Evolutionary conservation across 2,797 vertebrate genomes (phyloP).

Genomic region (Microctenopoma stevenorrisi): DNA sequence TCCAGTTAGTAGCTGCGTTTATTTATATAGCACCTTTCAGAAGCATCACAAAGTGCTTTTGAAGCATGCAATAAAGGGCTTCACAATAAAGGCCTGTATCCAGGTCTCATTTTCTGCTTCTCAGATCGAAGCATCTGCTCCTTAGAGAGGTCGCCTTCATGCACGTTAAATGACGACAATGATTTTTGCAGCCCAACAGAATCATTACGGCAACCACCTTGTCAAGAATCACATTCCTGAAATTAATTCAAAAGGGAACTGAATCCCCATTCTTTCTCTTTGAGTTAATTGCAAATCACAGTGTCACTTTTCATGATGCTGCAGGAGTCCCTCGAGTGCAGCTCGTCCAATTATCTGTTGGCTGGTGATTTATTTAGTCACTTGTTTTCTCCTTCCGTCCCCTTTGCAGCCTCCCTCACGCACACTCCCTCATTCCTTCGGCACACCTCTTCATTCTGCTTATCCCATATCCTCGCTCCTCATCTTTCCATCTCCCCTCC

Average conservation of each 20-base stretch:
- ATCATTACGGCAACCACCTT: conserved; percentile 60
- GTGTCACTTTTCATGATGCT: conserved; percentile 69
- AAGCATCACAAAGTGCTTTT: neutral
- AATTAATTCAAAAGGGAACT: conserved; percentile 68
- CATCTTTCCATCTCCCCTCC: conserved; percentile 53
- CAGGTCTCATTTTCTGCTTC: conserved; percentile 35
- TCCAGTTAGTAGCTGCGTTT: neutral
- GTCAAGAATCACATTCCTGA: conserved; percentile 65
- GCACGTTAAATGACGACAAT: conserved; percentile 65
- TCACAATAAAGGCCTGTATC: neutral
- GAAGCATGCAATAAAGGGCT: neutral
- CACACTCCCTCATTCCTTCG: conserved; percentile 41
- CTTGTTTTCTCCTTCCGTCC: conserved; percentile 59
- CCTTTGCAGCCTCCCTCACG: conserved; percentile 54
- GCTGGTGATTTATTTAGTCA: conserved; percentile 77
- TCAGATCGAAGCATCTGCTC: conserved; percentile 34
- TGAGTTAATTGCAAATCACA: conserved; percentile 79
- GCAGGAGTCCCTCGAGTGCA: conserved; percentile 63
- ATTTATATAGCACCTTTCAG: neutral
- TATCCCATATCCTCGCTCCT: conserved; percentile 37
- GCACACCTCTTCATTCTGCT: conserved; percentile 57
- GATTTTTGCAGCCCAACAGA: conserved; percentile 55
- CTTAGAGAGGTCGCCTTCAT: conserved; percentile 18
- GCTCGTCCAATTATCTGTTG: conserved; percentile 76
- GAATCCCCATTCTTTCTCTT: conserved; percentile 57